A percentile compares a stretch with the other conserved stretches of the same genome.
Evolutionary conservation across 23 tunicate genomes (phyloP).

Genomic region (Diplosoma virens): DNA sequence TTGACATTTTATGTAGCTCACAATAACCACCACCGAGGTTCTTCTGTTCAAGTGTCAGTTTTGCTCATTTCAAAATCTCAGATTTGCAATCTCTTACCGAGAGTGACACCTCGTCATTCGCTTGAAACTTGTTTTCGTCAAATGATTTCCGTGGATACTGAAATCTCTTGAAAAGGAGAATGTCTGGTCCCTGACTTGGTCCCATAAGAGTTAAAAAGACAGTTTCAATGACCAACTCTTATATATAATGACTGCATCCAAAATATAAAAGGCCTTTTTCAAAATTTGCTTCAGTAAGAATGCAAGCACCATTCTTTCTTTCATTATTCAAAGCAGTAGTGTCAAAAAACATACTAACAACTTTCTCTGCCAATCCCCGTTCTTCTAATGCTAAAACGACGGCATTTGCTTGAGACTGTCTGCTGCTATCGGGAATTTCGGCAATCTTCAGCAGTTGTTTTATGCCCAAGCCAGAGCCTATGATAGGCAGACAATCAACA

Average conservation of each 20-base stretch:
- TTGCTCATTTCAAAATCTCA: neutral
- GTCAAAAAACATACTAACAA: slow-evolving; percentile 14
- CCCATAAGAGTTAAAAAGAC: slow-evolving; percentile 17
- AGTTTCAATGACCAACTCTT: slow-evolving; percentile 17
- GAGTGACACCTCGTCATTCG: neutral
- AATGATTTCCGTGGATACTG: slow-evolving; percentile 12
- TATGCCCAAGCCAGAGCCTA: slow-evolving; percentile 21
- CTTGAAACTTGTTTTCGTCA: slow-evolving; percentile 13
- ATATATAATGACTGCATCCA: slow-evolving; percentile 5
- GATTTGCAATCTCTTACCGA: neutral
- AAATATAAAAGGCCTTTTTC: slow-evolving; percentile 3
- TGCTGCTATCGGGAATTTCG: slow-evolving; percentile 6
- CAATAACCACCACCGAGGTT: too few species aligned
- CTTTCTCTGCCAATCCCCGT: slow-evolving; percentile 20
- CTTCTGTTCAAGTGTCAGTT: neutral
- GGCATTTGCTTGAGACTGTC: neutral
- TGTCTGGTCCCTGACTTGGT: slow-evolving; percentile 21
- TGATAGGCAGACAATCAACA: slow-evolving; percentile 10
- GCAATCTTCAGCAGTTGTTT: slow-evolving; percentile 18
- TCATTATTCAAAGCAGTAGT: neutral
- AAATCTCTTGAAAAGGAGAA: slow-evolving; percentile 28
- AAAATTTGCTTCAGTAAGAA: slow-evolving; percentile 6
- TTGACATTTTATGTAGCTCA: too few species aligned
- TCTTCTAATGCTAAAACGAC: too few species aligned
- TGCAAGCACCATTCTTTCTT: slow-evolving; percentile 17